Evolutionary conservation across 2,797 vertebrate genomes (phyloP), one percentile per base, ranked within the genome.

Genomic region (Heteromormyrus szaboi): DNA sequence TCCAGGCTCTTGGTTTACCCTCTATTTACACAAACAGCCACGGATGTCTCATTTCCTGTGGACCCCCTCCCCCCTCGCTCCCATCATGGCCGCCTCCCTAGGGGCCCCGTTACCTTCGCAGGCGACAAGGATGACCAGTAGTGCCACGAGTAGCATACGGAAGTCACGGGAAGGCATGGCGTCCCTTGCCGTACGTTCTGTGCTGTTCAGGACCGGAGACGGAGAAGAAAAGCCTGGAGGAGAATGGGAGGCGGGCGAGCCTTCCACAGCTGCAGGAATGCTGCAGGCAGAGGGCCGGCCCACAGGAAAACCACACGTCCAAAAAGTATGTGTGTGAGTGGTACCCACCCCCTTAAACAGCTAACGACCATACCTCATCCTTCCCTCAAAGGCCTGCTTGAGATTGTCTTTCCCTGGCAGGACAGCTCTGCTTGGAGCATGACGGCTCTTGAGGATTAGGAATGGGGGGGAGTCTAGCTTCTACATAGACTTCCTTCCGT

Each of bases 31-130:
- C 14, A 44, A 41, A 79, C 14, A 41, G 1, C 33, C 4, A 6
- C 14, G 17, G 14, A 19, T 12, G 37, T 79, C 6, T 41, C 68
- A 9, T 46, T 44, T 46, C 65, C 48, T 29, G 53, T n/a, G 50
- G 3, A 22, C 41, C 44, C 46, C 83, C 3, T 0, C 9, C 83
- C 12, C 83, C 46, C 83, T 14, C 11, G 11, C 62, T 33, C 62
- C 25, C 25, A 68, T 68, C 62, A 12, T 12, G 25, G 25, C 62
- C 33, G 12, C 48, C 83, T 53, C 83, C 46, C 83, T 6, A n/a
- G 17, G 19, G 37, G 19, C 83, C 65, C 83, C 6, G 8, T 89
- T 92, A 93, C 93, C 93, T 90, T 91, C 90, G n/a, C 81, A 79
- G 56, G 85, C 25, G 86, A 85, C 89, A 76, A 91, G 17, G 65